These are phyloP conservation scores for Sorex araneus DNA, from an alignment of 2,113 vertebrate genomes.

Conservation along the genomic window DNA sequence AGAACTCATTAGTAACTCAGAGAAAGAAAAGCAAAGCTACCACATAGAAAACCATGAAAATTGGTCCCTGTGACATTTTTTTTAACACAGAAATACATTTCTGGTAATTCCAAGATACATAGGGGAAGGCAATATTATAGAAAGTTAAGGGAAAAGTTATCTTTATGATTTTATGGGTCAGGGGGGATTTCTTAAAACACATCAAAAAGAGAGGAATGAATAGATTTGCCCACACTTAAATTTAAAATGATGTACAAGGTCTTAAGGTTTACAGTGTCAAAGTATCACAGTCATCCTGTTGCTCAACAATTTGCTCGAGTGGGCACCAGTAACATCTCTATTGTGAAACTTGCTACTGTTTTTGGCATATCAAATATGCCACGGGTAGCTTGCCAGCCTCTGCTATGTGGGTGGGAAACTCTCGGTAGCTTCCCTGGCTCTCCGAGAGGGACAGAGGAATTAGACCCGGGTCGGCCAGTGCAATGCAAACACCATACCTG, in stretches of 20 bases:
- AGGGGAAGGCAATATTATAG: not conserved
- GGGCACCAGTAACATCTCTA: no score
- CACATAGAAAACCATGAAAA: not conserved
- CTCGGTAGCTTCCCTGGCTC: no score
- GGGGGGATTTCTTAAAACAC: not conserved
- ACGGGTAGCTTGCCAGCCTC: no score
- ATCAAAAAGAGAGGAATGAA: not conserved
- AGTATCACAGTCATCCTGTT: no score
- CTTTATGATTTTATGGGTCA: not conserved
- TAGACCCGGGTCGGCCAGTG: no score
- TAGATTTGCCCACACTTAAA: slow-evolving; percentile 6
- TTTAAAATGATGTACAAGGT: slow-evolving; percentile 11
- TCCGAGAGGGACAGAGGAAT: no score
- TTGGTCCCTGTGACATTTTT: not conserved
- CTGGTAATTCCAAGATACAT: not conserved
- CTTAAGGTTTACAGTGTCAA: no score
- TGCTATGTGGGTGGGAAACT: no score
- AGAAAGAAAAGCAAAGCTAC: slow-evolving; percentile 24
- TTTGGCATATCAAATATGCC: no score
- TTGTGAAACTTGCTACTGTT: no score
- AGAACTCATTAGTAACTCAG: not conserved
- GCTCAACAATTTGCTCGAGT: no score
- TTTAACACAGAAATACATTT: not conserved
- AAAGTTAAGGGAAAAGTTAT: not conserved
- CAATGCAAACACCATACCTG: no score